Percentiles rank a stretch among this genome's conserved stretches.
Conservation (phyloP, 30 jellyfish, hydroid and myxozoan species). For the Calvadosia cruxmelitensis region DNA sequence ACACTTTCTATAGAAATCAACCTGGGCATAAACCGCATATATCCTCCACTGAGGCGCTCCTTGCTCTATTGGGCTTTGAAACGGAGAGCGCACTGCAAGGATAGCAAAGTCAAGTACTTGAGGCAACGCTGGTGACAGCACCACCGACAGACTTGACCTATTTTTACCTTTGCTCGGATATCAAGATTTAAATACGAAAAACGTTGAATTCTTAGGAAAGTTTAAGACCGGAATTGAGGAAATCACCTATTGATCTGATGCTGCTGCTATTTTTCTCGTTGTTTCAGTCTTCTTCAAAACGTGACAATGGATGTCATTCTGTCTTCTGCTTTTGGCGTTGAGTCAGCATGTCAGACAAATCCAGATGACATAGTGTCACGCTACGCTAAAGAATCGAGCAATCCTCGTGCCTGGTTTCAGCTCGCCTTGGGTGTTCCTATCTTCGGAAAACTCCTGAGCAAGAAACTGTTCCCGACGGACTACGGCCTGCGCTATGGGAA, state of each 20-base stretch:
- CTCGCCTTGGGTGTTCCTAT: slow-evolving; percentile 23
- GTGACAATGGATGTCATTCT: slow-evolving; percentile 49
- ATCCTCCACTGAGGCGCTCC: too few relatives aligned
- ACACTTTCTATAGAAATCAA: too few relatives aligned
- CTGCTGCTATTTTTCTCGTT: neutral
- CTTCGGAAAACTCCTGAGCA: slow-evolving; percentile 16
- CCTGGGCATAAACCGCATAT: too few relatives aligned
- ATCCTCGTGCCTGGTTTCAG: slow-evolving; percentile 10
- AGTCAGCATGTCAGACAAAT: slow-evolving; percentile 36
- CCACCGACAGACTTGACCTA: too few relatives aligned
- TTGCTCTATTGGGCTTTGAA: too few relatives aligned
- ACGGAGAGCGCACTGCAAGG: too few relatives aligned
- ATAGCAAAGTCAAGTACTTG: too few relatives aligned
- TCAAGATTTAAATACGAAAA: too few relatives aligned
- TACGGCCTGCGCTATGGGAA: slow-evolving; percentile 10
- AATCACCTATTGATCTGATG: neutral
- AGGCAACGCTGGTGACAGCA: too few relatives aligned
- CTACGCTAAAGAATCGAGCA: slow-evolving; percentile 24
- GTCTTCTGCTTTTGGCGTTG: slow-evolving; percentile 44
- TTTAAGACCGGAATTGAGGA: too few relatives aligned
- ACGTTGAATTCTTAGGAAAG: too few relatives aligned
- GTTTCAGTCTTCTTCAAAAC: slow-evolving; percentile 27
- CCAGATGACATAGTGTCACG: slow-evolving; percentile 29
- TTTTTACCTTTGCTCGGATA: too few relatives aligned
- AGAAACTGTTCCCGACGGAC: slow-evolving; percentile 4